phyloP scores from a whole-genome alignment of 2,888 invertebrate genomes.

The Stictocephala bisonia region DNA sequence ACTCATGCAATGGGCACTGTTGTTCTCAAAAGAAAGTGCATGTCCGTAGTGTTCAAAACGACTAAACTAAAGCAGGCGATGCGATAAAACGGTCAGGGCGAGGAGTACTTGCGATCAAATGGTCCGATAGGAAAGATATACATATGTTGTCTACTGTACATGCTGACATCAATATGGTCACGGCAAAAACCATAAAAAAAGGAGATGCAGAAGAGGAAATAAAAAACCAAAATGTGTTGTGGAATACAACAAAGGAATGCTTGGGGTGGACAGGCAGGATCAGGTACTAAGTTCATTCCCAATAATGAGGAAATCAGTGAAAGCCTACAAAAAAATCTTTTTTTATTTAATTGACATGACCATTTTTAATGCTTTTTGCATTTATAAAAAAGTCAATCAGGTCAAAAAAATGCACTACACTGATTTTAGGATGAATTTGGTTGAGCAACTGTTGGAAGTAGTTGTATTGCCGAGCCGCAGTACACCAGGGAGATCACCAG shows the following conservation, averaged over 20 bases:
- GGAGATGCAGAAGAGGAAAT: constrained; percentile 5
- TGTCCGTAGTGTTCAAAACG: constrained; percentile 1
- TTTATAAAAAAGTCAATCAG: constrained; percentile 27
- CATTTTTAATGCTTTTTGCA: constrained; percentile 18
- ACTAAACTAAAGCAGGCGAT: constrained; percentile 9
- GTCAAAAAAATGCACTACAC: constrained; percentile 29
- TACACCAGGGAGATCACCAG: constrained; percentile 19
- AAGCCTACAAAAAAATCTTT: constrained; percentile 36
- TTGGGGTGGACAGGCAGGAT: constrained; percentile 36
- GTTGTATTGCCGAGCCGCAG: constrained; percentile 1
- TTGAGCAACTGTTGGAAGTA: constrained; percentile 26
- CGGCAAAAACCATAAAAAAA: constrained; percentile 20
- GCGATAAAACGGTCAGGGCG: constrained; percentile 8
- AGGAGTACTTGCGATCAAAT: constrained; percentile 24
- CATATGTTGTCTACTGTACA: constrained; percentile 31
- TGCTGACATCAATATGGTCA: constrained; percentile 16
- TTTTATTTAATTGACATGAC: constrained; percentile 42
- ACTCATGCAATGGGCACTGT: constrained; percentile 21
- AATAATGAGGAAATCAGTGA: constrained; percentile 18
- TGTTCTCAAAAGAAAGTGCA: constrained; percentile 1
- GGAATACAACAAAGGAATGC: constrained; percentile 35
- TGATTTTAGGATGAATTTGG: constrained; percentile 18
- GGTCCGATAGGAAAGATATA: constrained; percentile 31
- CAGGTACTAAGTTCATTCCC: constrained; percentile 38
- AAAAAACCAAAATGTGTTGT: constrained; percentile 37